phyloP scores from a whole-genome alignment of 2,888 invertebrate species.

The Caenorhabditis becei region DNA sequence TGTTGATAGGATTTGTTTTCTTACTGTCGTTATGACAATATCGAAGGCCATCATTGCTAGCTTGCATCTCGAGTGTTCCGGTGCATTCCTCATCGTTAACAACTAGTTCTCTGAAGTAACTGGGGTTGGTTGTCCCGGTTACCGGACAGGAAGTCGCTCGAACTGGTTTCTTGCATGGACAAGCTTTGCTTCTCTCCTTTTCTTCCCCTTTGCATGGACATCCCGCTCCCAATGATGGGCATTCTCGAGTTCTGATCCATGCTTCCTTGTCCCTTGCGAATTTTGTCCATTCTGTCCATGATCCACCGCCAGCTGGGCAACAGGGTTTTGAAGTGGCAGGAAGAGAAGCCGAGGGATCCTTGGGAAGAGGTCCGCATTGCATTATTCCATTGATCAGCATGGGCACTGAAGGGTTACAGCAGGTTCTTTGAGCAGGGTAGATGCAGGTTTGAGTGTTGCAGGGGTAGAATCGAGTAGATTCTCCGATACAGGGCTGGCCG shows the following conservation, averaged over 20 bases:
- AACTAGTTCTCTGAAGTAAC: neutral
- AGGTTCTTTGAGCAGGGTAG: constrained; percentile 36
- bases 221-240: neutral
- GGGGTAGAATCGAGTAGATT: constrained; percentile 3
- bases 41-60: neutral
- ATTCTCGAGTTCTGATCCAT: neutral
- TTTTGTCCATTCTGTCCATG: neutral
- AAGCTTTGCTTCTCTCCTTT: too few relatives aligned
- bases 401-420: constrained; percentile 29
- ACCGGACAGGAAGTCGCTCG: too few relatives aligned
- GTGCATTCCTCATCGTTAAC: neutral
- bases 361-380: constrained; percentile 23
- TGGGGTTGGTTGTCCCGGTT: too few relatives aligned
- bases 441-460: constrained; percentile 21
- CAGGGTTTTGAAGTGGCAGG: neutral
- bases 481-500: constrained; percentile 7
- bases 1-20: too few relatives aligned
- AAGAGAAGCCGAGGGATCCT: neutral
- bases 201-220: neutral
- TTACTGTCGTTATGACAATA: neutral
- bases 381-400: constrained; percentile 5
- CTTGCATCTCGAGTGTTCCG: neutral
- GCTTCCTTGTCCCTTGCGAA: neutral
- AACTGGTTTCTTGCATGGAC: too few relatives aligned
- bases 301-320: neutral